phyloP scores from a whole-genome alignment of 2,888 invertebrate genomes.

The Ellobium chinense region DNA sequence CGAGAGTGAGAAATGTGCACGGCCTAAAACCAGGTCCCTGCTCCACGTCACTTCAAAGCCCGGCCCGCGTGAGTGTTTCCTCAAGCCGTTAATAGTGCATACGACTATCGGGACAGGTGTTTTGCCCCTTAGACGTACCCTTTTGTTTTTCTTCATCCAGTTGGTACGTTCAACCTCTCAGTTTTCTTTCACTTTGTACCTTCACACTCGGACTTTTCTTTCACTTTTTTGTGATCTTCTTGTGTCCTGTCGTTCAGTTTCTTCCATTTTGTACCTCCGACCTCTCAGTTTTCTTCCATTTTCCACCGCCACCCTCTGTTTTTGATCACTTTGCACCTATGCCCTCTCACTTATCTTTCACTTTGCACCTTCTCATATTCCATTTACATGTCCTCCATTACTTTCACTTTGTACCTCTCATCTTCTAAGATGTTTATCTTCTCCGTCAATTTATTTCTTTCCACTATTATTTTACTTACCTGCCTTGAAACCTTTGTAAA shows the following conservation, averaged over 20 bases:
- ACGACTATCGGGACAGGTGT: background rate
- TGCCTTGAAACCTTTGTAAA: no score
- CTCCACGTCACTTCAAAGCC: conserved; percentile 7
- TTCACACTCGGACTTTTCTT: background rate
- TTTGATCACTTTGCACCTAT: no score
- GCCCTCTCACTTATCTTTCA: no score
- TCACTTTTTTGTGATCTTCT: background rate
- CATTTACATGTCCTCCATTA: no score
- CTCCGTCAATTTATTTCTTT: no score
- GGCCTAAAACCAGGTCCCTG: background rate
- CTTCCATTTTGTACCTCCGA: no score
- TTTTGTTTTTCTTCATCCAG: background rate
- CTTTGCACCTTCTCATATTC: no score
- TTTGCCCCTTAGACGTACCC: background rate
- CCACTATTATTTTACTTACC: no score
- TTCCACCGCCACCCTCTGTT: no score
- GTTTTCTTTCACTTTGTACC: background rate
- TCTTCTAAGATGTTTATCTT: background rate
- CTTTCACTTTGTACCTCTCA: background rate
- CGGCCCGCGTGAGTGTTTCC: background rate
- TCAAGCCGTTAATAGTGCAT: background rate
- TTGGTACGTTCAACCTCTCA: background rate
- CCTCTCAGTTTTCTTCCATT: no score
- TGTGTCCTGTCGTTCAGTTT: no score
- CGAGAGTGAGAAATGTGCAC: conserved; percentile 11